phyloP scores from a whole-genome alignment of 2,888 invertebrate genomes.

The Drosophila mercatorum region DNA sequence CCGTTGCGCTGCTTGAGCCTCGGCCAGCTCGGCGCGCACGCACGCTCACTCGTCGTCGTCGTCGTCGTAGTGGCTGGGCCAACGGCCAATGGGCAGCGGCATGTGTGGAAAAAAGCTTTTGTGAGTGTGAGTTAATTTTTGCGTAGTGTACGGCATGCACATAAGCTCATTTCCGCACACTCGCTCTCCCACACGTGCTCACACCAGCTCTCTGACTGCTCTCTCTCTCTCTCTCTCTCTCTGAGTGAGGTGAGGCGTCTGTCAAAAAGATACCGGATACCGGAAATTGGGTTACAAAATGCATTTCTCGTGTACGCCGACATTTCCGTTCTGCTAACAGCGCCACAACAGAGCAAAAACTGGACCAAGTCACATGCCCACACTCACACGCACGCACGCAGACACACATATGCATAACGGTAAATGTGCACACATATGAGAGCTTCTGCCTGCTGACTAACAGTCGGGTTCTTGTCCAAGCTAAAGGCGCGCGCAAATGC shows the following conservation, averaged over 20 bases:
- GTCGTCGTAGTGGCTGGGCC: neutral
- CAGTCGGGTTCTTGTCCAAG: constrained; percentile 63
- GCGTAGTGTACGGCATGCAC: constrained; percentile 31
- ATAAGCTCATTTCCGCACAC: constrained; percentile 68
- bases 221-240: constrained; percentile 45
- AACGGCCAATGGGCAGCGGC: constrained; percentile 27
- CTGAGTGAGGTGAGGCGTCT: constrained; percentile 36
- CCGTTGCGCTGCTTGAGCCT: constrained; percentile 21
- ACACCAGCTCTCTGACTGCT: constrained; percentile 15
- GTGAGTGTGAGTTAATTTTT: constrained; percentile 41
- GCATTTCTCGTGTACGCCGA: constrained; percentile 62
- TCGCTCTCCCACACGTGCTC: constrained; percentile 50
- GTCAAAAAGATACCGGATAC: constrained; percentile 72
- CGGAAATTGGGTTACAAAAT: constrained; percentile 77
- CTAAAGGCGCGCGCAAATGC: constrained; percentile 68
- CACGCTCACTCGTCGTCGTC: constrained; percentile 7
- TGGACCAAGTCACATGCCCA: constrained; percentile 36
- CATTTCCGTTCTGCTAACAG: constrained; percentile 75
- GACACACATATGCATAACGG: constrained; percentile 30
- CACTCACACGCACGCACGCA: constrained; percentile 9
- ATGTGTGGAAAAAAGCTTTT: constrained; percentile 62
- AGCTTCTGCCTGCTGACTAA: constrained; percentile 54
- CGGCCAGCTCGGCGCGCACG: constrained; percentile 8
- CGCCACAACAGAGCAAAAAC: constrained; percentile 62
- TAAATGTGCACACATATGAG: constrained; percentile 45